Conservation (phyloP, 2,797 vertebrate species). For the Sebastes cheni region DNA sequence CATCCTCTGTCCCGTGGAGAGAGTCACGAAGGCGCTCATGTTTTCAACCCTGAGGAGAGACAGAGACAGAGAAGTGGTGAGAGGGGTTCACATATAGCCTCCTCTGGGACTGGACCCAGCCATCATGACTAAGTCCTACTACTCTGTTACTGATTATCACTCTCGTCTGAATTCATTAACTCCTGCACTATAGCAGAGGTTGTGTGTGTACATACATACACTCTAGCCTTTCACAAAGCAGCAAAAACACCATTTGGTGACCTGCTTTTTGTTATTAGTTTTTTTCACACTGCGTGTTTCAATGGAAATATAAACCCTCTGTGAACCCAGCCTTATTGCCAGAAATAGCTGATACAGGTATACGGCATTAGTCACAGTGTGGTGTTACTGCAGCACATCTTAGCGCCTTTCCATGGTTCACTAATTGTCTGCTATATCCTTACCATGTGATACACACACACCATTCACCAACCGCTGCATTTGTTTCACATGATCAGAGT, state of each 20-base stretch:
- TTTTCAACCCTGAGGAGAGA: slow-evolving; percentile 24
- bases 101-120: slow-evolving; percentile 13
- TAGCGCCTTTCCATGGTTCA: slow-evolving; percentile 9
- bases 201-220: neutral
- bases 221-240: neutral
- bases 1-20: slow-evolving; percentile 76
- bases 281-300: slow-evolving; percentile 8
- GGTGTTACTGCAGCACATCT: slow-evolving; percentile 41
- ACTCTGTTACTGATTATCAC: slow-evolving; percentile 61
- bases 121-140: slow-evolving; percentile 57
- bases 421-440: slow-evolving; percentile 35
- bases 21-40: slow-evolving; percentile 72
- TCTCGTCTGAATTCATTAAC: slow-evolving; percentile 59
- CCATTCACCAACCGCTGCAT: neutral
- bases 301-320: slow-evolving; percentile 51
- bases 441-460: slow-evolving; percentile 26
- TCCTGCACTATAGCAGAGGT: neutral
- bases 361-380: slow-evolving; percentile 61
- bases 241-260: neutral
- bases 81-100: slow-evolving; percentile 6
- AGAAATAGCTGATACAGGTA: slow-evolving; percentile 63
- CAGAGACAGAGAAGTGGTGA: neutral
- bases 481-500: slow-evolving; percentile 34
- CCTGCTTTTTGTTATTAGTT: slow-evolving; percentile 3
- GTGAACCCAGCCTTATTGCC: slow-evolving; percentile 39